Base-by-base conservation (phyloP, 2,797 vertebrate genomes). In the Chromobotia macracanthus region DNA sequence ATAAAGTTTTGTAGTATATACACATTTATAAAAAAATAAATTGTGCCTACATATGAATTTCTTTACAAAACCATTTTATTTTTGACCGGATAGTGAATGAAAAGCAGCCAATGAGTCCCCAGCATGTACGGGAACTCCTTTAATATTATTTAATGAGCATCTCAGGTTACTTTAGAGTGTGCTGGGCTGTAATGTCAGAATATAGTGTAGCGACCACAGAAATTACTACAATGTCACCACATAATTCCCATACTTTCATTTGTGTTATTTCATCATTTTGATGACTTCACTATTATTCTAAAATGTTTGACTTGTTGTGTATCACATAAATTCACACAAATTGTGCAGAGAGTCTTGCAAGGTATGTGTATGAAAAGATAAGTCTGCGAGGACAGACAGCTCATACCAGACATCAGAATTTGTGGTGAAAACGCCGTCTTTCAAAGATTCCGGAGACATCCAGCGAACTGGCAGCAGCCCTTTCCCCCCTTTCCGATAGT, bases 391-490 rank as follows among this genome's bases (percentile, higher is more conserved):
- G 55, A 70, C 67, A 75, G 79, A 51, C 60, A 67, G 82, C 50
- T 83, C 93, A 86, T 97, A 99, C 98, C 98, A 99, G 92, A 99
- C 98, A 10, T 99, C 98, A 3, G 98, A 98, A 89, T 97, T 96
- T 0, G 96, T 99, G 63, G 97, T 99, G 94, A 99, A 99, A 85
- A 99, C 97, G 56, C 98, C 98, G 0, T 99, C 98, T 83, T 99
- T 99, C 74, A 99, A 95, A 0, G 98, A 99, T 79, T 99, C 97
- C 0, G 98, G 98, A 82, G 98, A 99, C 98, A 99, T 99, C 98
- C 98, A 99, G 87, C 98, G 97, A 7, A 99, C 98, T 0, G 98
- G 98, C 87, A 99, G 92, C 84, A 99, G 86, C n/a, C 98, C 98
- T 63, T 99, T 99, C 72, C 98, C 98, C 85, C 98, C 98, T 89